These are phyloP conservation scores for Zoanthus sociatus DNA, from an alignment of 92 coral and sea anemone species.

Conservation along the genomic window DNA sequence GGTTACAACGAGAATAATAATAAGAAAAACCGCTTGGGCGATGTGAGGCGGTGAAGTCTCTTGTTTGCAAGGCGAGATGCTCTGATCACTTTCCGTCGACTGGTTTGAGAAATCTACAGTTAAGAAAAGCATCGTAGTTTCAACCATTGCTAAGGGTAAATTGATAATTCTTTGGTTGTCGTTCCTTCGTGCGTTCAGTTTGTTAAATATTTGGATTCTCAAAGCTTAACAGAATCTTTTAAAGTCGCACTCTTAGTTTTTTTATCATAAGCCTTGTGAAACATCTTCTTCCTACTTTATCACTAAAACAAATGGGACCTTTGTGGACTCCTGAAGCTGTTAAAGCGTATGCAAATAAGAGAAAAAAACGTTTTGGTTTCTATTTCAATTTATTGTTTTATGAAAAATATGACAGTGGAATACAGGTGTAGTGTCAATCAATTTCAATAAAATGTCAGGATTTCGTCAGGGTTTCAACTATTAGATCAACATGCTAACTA, in stretches of 20 bases:
- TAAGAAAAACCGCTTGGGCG: slow-evolving; percentile 70
- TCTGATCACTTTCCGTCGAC: not conserved
- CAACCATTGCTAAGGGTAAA: not conserved
- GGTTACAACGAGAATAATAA: slow-evolving; percentile 68
- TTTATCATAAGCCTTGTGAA: too few species aligned
- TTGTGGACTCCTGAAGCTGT: too few species aligned
- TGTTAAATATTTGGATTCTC: too few species aligned
- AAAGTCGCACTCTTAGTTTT: not conserved
- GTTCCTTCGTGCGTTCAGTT: not conserved
- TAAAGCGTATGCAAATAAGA: too few species aligned
- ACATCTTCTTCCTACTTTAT: not conserved
- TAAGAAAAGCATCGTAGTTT: not conserved
- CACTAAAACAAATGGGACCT: not conserved
- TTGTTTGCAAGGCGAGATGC: slow-evolving; percentile 31
- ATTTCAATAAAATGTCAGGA: too few species aligned
- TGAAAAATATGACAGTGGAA: too few species aligned
- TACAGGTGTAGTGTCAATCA: too few species aligned
- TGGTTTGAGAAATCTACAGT: not conserved
- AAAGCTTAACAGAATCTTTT: too few species aligned
- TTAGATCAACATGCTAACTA: too few species aligned
- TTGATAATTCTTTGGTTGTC: not conserved
- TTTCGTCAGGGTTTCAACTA: too few species aligned
- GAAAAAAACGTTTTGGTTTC: too few species aligned
- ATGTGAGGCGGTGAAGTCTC: slow-evolving; percentile 68
- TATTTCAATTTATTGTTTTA: too few species aligned